Base-by-base conservation (phyloP, 2,888 invertebrate genomes). In the Chrysotoxum bicinctum region DNA sequence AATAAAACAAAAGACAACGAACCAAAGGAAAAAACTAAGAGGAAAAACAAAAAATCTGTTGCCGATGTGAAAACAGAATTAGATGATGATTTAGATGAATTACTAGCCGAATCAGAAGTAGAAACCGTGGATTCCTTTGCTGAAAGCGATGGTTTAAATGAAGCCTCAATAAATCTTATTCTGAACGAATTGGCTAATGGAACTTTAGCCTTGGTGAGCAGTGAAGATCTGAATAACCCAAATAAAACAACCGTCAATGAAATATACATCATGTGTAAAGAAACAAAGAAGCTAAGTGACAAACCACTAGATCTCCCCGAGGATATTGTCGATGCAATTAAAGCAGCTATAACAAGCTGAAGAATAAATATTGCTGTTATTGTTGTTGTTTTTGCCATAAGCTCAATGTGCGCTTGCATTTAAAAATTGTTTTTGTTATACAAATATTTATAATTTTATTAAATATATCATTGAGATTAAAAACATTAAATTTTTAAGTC, bases 281-380 rank as follows among this genome's bases (percentile, higher is more conserved):
- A 89, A 62, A 91, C 91, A 8, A 90, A 90, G 0, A 89, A 90
- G 19, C 70, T 92, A 16, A 89, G 89, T 72, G 91, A 92, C n/a
- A 88, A 89, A 48, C 92, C 92, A 8, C 79, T 92, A 52, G 89
- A 90, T 79, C 89, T 92, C 87, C 91, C 92, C 37, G 90, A 91
- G 60, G 90, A 90, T 78, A 90, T 92, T 87, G 89, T 92, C 72
- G 90, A 91, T 77, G 89, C 90, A 68, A 91, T 92, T 87, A 88
- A 91, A 79, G 88, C 89, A 77, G 90, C 90, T 69, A 90, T 91
- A 88, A 90, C 88, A 37, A 80, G 81, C 32, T 85, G 66, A 85
- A 62, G 0, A 14, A 21, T 72, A 23, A 64, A 56, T 60, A 26
- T 5, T 37, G 4, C 16, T 30, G 2, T 23, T 62, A 1, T 30